phyloP scores from a whole-genome alignment of 2,888 invertebrate species.

The Drosophila longiperda region DNA sequence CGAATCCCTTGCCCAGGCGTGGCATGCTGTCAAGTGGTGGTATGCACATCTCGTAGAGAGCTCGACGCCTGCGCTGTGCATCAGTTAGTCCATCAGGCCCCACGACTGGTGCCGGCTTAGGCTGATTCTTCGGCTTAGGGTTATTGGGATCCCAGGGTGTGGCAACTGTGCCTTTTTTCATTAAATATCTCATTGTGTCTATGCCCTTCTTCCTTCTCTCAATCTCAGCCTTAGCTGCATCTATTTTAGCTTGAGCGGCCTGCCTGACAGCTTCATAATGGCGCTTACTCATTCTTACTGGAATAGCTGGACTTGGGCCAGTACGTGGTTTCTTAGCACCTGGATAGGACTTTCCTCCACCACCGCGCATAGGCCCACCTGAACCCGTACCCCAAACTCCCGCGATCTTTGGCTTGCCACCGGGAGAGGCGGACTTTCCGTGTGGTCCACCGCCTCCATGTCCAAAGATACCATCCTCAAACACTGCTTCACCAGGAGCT shows the following conservation, averaged over 20 bases:
- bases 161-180: slow-evolving; percentile 20
- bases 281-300: slow-evolving; percentile 38
- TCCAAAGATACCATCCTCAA: slow-evolving; percentile 65
- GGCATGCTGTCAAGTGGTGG: slow-evolving; percentile 68
- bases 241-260: slow-evolving; percentile 16
- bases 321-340: slow-evolving; percentile 20
- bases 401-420: slow-evolving; percentile 6
- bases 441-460: slow-evolving; percentile 59
- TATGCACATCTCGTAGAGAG: slow-evolving; percentile 48
- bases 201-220: slow-evolving; percentile 35
- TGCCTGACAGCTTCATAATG: slow-evolving; percentile 15
- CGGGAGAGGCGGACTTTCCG: slow-evolving; percentile 17
- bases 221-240: neutral
- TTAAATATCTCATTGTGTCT: slow-evolving; percentile 60
- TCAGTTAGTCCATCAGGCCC: slow-evolving; percentile 56
- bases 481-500: slow-evolving; percentile 36
- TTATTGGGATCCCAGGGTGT: slow-evolving; percentile 48
- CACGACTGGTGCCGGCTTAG: slow-evolving; percentile 4
- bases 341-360: slow-evolving; percentile 30
- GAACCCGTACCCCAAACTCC: slow-evolving; percentile 20
- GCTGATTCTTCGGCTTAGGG: neutral
- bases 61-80: slow-evolving; percentile 47
- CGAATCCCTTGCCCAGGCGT: slow-evolving; percentile 61
- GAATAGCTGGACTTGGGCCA: slow-evolving; percentile 27
- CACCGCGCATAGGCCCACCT: slow-evolving; percentile 33